Evolutionary conservation across 2,888 invertebrate genomes (phyloP).

Genomic region (Pardosa pseudoannulata): DNA sequence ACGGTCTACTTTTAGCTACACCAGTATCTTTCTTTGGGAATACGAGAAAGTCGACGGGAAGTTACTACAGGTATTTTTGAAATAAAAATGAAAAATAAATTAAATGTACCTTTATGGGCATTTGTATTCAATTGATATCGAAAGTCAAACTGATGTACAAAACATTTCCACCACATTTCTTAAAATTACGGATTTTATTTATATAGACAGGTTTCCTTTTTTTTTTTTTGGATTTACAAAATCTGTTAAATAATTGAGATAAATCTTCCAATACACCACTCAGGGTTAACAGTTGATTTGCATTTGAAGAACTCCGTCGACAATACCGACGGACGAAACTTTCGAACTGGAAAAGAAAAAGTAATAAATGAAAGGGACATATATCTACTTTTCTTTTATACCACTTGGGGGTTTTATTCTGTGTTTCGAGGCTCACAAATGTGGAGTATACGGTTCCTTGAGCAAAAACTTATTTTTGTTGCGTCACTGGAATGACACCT

Average conservation of each 20-base stretch:
- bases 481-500: background rate
- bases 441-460: background rate
- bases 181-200: slow-evolving; percentile 7
- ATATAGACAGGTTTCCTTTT: background rate
- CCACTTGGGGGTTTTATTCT: slow-evolving; percentile 6
- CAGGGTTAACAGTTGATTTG: no score
- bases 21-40: no score
- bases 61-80: no score
- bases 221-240: background rate
- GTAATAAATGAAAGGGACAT: background rate
- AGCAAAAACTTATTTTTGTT: slow-evolving; percentile 20
- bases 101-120: no score
- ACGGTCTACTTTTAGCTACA: no score
- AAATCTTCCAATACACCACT: background rate
- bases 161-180: no score
- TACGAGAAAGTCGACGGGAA: no score
- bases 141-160: no score
- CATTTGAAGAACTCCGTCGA: background rate
- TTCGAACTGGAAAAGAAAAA: no score
- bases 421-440: slow-evolving; percentile 25
- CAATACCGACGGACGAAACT: background rate
- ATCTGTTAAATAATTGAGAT: background rate
- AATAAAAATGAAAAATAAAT: no score
- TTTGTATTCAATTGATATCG: no score
- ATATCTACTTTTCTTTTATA: background rate